phyloP scores from a whole-genome alignment of 2,797 vertebrate genomes.

The Macropodus opercularis region DNA sequence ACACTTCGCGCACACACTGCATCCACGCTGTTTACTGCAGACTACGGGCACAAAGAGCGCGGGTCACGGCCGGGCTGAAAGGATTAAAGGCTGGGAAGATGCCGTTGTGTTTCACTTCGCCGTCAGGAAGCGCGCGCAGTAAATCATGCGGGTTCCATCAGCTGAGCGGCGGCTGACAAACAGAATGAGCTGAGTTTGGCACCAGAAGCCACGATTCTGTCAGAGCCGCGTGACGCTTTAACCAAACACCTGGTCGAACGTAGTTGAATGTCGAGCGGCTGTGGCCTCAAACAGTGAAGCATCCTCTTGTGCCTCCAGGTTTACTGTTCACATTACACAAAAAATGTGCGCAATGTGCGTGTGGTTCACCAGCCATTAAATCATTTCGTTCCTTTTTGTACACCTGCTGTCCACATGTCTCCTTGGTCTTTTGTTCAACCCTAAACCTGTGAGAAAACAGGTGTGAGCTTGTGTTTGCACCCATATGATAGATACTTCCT shows the following conservation, averaged over 20 bases:
- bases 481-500: background rate
- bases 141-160: constrained; percentile 27
- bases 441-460: constrained; percentile 24
- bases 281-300: constrained; percentile 7
- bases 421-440: constrained; percentile 24
- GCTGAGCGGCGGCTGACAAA: constrained; percentile 23
- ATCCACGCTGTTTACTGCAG: constrained; percentile 17
- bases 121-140: constrained; percentile 45
- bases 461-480: constrained; percentile 6
- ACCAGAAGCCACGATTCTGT: background rate
- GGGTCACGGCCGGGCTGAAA: constrained; percentile 23
- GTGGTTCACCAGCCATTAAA: constrained; percentile 28
- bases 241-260: background rate
- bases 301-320: constrained; percentile 10
- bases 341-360: constrained; percentile 2
- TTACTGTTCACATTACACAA: constrained; percentile 8
- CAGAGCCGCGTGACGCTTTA: rapidly evolving
- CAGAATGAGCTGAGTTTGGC: background rate
- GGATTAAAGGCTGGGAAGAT: constrained; percentile 34
- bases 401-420: constrained; percentile 44
- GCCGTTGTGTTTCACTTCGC: constrained; percentile 53
- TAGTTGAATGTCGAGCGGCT: background rate
- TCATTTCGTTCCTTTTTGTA: constrained; percentile 19
- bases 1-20: constrained; percentile 43
- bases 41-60: constrained; percentile 61